phyloP scores from a whole-genome alignment of 2,888 invertebrate genomes.

The Aromia moschata region DNA sequence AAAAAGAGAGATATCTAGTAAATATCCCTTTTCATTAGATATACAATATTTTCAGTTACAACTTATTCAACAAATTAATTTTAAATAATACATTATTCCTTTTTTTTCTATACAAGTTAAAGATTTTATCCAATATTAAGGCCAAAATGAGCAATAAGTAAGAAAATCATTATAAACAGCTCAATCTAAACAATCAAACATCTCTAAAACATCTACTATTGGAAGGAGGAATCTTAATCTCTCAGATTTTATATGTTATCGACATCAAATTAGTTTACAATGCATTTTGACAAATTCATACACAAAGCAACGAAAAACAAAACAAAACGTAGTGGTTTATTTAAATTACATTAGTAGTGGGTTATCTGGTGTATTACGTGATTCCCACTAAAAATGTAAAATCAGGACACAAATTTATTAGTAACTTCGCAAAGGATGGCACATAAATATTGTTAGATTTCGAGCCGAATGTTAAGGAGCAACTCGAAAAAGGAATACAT shows the following conservation, averaged over 20 bases:
- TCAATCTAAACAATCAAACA: too few species aligned
- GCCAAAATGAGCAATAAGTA: too few species aligned
- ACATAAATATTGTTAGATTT: constrained; percentile 29
- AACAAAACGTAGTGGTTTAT: neutral
- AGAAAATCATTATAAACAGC: too few species aligned
- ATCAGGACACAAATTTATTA: constrained; percentile 14
- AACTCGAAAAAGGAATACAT: constrained; percentile 36
- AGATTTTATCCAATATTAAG: neutral
- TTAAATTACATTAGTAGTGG: neutral
- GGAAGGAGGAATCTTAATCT: too few species aligned
- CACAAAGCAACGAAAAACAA: constrained; percentile 9
- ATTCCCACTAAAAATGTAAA: constrained; percentile 4
- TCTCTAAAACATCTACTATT: too few species aligned
- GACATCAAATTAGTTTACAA: neutral
- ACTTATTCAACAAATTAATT: too few species aligned
- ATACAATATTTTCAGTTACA: too few species aligned
- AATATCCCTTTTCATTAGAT: too few species aligned
- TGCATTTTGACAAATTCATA: constrained; percentile 13
- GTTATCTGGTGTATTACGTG: neutral
- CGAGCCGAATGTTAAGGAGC: constrained; percentile 23
- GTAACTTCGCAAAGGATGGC: constrained; percentile 22
- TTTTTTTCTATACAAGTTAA: neutral
- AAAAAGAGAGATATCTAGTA: too few species aligned
- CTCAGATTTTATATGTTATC: neutral
- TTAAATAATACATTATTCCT: too few species aligned